Evolutionary conservation across 2,888 invertebrate species (phyloP), one percentile per base, ranked within the genome.

Genomic region (Antitype chi): DNA sequence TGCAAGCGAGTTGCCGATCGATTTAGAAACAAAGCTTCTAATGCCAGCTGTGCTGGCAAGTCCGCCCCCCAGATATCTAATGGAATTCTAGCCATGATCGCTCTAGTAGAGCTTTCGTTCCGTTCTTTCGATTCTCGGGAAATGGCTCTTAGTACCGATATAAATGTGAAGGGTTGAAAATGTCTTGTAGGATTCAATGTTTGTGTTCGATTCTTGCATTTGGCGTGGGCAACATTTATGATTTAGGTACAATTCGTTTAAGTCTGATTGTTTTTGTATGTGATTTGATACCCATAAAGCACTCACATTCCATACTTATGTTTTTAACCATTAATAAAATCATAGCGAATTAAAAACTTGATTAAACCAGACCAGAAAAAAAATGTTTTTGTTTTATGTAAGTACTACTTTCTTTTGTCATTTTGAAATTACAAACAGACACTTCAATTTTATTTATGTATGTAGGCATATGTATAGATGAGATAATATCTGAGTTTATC

Each of bases 11-110:
- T 74, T 70, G 78, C 53, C 74, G 80, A 81, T 89, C 84, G 88
- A 86, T 87, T 89, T 81, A 88, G 89, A 88, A 84, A 88, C 88
- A 89, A 85, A 88, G 88, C 89, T 78, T 74, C 81, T 87, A 88
- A 87, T 85, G 78, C 88, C 75, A 86, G 86, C 85, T 85, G 85
- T 76, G 80, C 84, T 66, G 57, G 78, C 74, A 81, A 82, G 72
- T 63, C 77, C 69, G 70, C 53, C 74, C 49, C 77, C 70, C 78
- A 84, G 77, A 74, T 71, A 85, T 59, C 71, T 86, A 84, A 87
- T 87, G 78, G 86, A 80, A 87, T 87, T 87, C 84, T 73, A 84
- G 60, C 80, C 81, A 80, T 78, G 84, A 84, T 74, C 74, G 77
- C 81, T 38, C 76, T n/a, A 70, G 47, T 73, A 73, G 70, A 84